phyloP scores from a whole-genome alignment of 2,888 invertebrate genomes.

The Pimpla rufipes region DNA sequence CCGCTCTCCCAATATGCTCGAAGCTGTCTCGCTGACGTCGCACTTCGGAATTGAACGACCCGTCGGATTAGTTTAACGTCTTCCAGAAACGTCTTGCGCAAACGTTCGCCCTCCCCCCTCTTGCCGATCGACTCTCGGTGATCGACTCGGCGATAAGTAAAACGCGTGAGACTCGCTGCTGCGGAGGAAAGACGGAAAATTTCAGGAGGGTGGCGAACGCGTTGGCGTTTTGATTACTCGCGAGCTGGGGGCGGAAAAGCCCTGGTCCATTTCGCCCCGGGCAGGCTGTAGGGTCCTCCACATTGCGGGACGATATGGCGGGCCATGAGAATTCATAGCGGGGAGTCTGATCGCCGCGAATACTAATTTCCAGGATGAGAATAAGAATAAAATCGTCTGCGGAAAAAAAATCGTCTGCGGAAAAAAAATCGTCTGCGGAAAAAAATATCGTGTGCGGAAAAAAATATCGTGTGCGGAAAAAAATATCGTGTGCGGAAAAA shows the following conservation, averaged over 20 bases:
- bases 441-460: too few relatives aligned
- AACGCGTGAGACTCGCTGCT: slow-evolving; percentile 34
- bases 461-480: too few relatives aligned
- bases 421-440: too few relatives aligned
- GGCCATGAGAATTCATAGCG: slow-evolving; percentile 22
- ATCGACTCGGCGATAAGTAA: slow-evolving; percentile 60
- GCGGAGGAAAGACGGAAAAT: slow-evolving; percentile 2
- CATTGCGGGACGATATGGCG: slow-evolving; percentile 7
- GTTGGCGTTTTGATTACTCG: slow-evolving; percentile 49
- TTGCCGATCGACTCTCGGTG: slow-evolving; percentile 25
- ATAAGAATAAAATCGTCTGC: too few relatives aligned
- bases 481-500: too few relatives aligned
- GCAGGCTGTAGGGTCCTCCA: background rate
- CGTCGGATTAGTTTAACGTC: slow-evolving; percentile 74
- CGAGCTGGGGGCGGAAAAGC: background rate
- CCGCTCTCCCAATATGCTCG: slow-evolving; percentile 80
- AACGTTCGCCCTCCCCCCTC: slow-evolving; percentile 15
- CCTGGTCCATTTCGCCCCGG: background rate
- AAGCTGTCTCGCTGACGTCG: slow-evolving; percentile 82
- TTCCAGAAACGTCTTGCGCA: slow-evolving; percentile 1
- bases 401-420: too few relatives aligned
- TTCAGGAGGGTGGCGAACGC: background rate
- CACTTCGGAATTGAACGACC: slow-evolving; percentile 78
- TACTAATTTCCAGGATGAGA: slow-evolving; percentile 41
- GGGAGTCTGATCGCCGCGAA: slow-evolving; percentile 27